These are phyloP conservation scores for Lasioglossum villosulum DNA, from an alignment of 2,888 invertebrate genomes.

Conservation along the genomic window DNA sequence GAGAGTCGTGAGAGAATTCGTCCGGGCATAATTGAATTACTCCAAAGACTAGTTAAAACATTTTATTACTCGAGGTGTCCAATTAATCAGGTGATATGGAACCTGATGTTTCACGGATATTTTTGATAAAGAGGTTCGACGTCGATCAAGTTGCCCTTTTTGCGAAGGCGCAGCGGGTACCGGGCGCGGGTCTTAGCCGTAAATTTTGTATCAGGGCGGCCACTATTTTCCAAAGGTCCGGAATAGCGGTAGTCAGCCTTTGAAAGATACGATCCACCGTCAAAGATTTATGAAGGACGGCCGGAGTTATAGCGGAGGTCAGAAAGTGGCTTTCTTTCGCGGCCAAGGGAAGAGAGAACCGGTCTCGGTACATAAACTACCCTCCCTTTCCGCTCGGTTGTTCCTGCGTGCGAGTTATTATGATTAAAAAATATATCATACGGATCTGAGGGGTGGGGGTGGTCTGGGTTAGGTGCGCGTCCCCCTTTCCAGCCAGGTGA, in stretches of 20 bases:
- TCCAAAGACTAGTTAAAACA: neutral
- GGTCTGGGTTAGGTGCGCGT: neutral
- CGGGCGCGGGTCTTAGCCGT: conserved; percentile 4
- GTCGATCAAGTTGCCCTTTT: conserved; percentile 14
- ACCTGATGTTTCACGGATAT: neutral
- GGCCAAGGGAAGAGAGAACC: conserved; percentile 11
- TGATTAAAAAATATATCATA: conserved; percentile 52
- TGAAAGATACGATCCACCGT: conserved; percentile 58
- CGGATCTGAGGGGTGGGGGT: neutral
- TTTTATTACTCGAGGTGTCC: neutral
- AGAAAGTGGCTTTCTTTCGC: conserved; percentile 59
- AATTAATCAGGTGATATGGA: neutral
- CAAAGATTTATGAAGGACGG: conserved; percentile 59
- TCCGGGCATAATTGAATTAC: neutral
- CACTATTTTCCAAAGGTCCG: conserved; percentile 51
- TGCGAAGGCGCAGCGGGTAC: neutral
- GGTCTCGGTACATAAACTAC: conserved; percentile 48
- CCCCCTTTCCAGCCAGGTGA: neutral
- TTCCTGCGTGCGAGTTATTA: conserved; percentile 34
- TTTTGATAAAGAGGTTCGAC: neutral
- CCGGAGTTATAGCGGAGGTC: conserved; percentile 57
- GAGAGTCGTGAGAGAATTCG: neutral
- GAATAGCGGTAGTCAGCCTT: conserved; percentile 44
- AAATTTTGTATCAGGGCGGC: conserved; percentile 47
- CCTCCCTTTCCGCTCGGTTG: neutral